Evolutionary conservation across 2,113 vertebrate genomes (phyloP).

Genomic region (Pseudonaja textilis): DNA sequence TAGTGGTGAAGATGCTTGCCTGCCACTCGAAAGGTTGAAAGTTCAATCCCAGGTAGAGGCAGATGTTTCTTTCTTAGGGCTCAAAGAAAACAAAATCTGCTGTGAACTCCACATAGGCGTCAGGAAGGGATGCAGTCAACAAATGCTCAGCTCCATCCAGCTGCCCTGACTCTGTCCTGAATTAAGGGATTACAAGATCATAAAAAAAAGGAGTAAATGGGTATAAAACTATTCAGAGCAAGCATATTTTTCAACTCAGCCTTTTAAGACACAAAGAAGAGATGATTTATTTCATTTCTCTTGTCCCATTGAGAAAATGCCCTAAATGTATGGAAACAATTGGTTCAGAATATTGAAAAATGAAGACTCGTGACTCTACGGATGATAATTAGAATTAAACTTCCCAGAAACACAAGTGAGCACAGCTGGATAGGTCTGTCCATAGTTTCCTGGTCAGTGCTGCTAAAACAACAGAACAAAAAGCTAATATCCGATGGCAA

Average conservation of each 20-base stretch:
- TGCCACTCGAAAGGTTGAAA: not conserved
- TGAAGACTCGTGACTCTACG: not conserved
- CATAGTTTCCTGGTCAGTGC: constrained; percentile 39
- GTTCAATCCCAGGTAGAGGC: not conserved
- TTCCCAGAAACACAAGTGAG: not conserved
- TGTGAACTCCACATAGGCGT: not conserved
- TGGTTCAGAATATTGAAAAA: not conserved
- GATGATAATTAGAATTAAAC: not conserved
- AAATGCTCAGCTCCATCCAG: no score
- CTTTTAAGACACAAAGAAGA: not conserved
- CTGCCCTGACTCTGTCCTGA: not conserved
- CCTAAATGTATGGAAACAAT: not conserved
- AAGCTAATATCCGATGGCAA: constrained; percentile 50
- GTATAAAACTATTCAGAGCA: not conserved
- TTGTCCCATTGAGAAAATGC: not conserved
- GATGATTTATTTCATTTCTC: not conserved
- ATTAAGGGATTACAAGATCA: not conserved
- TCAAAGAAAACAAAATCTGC: not conserved
- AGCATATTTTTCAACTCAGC: not conserved
- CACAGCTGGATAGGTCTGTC: constrained; percentile 47
- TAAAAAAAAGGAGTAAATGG: not conserved
- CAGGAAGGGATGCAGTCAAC: not conserved
- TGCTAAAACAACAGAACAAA: constrained; percentile 22
- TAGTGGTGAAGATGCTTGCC: not conserved
- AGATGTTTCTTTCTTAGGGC: not conserved